phyloP scores from a whole-genome alignment of 2,797 vertebrate species.

The Leuciscus waleckii region DNA sequence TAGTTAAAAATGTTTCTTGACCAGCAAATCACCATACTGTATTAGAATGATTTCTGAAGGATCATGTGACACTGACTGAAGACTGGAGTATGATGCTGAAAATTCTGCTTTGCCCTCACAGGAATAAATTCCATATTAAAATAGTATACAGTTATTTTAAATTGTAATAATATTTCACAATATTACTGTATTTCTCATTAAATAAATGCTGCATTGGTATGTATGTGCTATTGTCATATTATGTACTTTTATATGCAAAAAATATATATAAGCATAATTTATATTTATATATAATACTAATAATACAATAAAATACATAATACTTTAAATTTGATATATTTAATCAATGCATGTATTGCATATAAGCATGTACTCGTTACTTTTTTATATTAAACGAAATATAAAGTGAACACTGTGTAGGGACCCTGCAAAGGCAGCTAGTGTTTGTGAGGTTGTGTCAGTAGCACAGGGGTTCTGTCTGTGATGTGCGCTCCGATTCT shows the following conservation, averaged over 20 bases:
- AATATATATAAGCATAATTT: neutral
- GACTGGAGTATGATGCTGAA: neutral
- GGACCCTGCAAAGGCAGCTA: neutral
- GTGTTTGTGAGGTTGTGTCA: constrained; percentile 1
- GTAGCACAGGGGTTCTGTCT: constrained; percentile 10
- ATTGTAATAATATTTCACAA: neutral
- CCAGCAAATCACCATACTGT: too few relatives aligned
- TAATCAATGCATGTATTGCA: neutral
- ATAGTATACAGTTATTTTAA: neutral
- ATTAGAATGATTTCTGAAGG: neutral
- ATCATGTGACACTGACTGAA: neutral
- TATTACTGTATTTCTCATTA: neutral
- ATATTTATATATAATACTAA: neutral
- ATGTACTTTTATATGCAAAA: neutral
- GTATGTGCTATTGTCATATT: neutral
- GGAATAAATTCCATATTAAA: neutral
- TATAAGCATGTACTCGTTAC: neutral
- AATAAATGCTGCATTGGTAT: neutral
- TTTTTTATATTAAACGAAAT: neutral
- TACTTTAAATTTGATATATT: neutral
- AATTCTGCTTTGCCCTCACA: neutral
- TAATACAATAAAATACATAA: neutral
- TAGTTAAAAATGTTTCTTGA: neutral
- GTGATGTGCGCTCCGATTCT: constrained; percentile 44
- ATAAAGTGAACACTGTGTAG: too few relatives aligned